Conservation (phyloP, 2,113 vertebrate species). For the Gallinago undulata region DNA sequence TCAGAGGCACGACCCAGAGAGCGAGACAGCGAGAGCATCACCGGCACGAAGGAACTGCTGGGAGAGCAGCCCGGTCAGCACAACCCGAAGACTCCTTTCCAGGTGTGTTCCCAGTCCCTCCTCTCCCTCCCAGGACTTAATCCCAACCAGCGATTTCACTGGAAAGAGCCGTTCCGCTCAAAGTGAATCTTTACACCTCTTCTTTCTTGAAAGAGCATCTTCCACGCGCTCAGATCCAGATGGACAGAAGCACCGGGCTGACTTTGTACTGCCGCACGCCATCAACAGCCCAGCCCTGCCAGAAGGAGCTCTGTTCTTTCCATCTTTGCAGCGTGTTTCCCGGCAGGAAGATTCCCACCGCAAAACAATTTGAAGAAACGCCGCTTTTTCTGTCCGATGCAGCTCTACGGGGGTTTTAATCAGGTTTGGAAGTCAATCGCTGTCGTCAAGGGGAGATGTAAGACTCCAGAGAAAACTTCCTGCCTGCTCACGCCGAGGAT, state of each 20-base stretch:
- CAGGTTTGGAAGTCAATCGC: neutral
- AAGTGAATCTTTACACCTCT: neutral
- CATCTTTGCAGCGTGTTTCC: neutral
- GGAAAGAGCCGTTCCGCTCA: neutral
- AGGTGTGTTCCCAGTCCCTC: neutral
- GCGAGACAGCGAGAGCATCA: fast-evolving
- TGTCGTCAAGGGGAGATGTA: neutral
- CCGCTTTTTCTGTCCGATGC: neutral
- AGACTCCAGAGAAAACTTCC: neutral
- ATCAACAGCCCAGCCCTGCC: neutral
- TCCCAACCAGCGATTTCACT: neutral
- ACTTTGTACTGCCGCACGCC: fast-evolving
- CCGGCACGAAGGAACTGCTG: neutral
- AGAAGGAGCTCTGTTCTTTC: neutral
- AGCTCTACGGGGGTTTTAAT: neutral
- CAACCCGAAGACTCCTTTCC: neutral
- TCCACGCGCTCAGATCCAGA: fast-evolving
- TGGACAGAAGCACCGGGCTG: neutral
- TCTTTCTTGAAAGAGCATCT: neutral
- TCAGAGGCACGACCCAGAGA: neutral
- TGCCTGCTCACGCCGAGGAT: neutral
- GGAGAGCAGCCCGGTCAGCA: neutral
- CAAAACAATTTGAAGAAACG: neutral
- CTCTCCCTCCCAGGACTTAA: neutral
- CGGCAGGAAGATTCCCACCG: neutral